Base-by-base conservation (phyloP, 2,113 vertebrate genomes). In the Apistogramma diplotaenia region DNA sequence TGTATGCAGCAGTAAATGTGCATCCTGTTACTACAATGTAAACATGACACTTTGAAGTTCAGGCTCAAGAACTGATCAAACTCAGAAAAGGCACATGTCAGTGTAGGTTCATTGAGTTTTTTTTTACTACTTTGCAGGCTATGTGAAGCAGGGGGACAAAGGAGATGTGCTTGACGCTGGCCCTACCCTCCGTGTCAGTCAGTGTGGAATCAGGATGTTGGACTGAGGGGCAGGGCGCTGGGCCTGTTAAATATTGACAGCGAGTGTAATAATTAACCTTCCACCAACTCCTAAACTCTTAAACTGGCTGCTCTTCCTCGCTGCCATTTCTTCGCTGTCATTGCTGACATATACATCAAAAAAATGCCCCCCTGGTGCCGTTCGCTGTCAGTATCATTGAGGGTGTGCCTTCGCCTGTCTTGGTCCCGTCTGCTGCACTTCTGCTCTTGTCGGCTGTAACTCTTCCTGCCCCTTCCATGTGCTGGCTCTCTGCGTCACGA, bases 231-330 rank as follows among this genome's bases (percentile, higher is more conserved):
- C 93, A 90, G 94, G 94, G 94, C 93, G 37, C 74, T 21, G 76
- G 54, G 85, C 89, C 92, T 92, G 95, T 95, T 95, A 96, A 96
- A 95, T 94, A 95, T 96, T 96, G 91, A 95, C 92, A 46, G 55
- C 91, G 12, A 62, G 88, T 92, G 82, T 95, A 95, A 96, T 95
- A 85, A 96, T 96, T 96, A 96, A 96, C 94, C 85, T 62, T 78
- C 81, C 89, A 80, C 84, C 87, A 91, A 90, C 87, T 89, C 93
- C 76, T 82, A 88, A 85, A 91, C 90, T 87, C 91, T 95, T 94
- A 95, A 94, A 93, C 94, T 82, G 94, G 86, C 88, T 35, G 78
- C 87, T 75, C 90, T 79, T 87, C 86, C 89, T 80, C 76, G 65
- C 84, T 91, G 90, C 90, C 93, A 92, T 91, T 92, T 80, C 86